Evolutionary conservation across 2,113 vertebrate genomes (phyloP).

Genomic region (Ramphastos sulfuratus): DNA sequence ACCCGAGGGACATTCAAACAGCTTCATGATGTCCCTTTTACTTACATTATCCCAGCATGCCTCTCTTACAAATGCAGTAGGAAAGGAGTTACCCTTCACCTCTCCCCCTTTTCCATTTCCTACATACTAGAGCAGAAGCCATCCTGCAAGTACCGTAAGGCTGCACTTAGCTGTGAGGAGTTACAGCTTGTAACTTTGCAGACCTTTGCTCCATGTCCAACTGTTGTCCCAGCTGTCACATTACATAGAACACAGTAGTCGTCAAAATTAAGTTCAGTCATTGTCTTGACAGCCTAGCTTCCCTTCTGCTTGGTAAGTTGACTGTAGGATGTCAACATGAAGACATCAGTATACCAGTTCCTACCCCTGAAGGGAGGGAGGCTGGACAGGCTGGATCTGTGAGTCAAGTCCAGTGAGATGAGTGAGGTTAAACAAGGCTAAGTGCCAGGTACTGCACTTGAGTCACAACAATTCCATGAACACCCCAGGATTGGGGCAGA

Average conservation of each 20-base stretch:
- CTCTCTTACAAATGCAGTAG: not conserved
- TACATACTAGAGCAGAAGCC: not conserved
- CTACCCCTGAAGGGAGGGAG: no score
- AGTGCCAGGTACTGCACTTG: no score
- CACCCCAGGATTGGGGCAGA: no score
- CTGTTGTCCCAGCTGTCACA: accelerated
- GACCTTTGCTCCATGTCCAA: not conserved
- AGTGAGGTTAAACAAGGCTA: no score
- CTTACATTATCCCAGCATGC: not conserved
- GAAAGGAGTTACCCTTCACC: not conserved
- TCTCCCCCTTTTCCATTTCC: not conserved
- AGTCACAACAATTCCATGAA: no score
- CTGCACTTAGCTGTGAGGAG: not conserved
- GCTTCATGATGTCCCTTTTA: not conserved
- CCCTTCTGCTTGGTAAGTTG: not conserved
- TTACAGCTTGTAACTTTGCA: accelerated
- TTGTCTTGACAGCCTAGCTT: not conserved
- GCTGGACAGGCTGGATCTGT: no score
- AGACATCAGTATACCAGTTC: accelerated
- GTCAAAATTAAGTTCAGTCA: accelerated
- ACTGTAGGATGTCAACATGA: not conserved
- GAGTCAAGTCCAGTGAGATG: no score
- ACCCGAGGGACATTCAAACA: not conserved
- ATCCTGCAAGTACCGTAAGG: accelerated
- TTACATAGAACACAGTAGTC: not conserved